Conservation (phyloP, 1,140 invertebrate genomes). For the Wasmannia auropunctata region DNA sequence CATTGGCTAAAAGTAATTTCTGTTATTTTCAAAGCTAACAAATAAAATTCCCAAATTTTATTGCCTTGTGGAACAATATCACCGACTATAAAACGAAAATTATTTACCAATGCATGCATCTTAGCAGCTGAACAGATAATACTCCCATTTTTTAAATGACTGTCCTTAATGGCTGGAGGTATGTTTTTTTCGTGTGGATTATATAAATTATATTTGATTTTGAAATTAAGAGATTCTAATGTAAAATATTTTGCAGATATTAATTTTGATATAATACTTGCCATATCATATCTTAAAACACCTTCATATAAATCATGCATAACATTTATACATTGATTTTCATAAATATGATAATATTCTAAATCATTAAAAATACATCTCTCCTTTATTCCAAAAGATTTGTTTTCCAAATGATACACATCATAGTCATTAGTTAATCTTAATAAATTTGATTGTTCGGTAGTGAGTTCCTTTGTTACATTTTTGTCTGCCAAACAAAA, state of each 20-base stretch:
- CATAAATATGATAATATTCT: too few species aligned
- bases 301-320: constrained; percentile 9
- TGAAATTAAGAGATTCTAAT: not conserved
- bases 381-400: too few species aligned
- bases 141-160: not conserved
- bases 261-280: constrained; percentile 23
- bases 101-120: not conserved
- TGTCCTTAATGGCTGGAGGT: not conserved
- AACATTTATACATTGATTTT: not conserved
- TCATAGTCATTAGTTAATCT: not conserved
- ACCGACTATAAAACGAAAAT: constrained; percentile 8
- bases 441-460: constrained; percentile 1
- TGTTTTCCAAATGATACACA: not conserved
- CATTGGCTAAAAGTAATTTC: not conserved
- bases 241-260: too few species aligned
- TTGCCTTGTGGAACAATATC: not conserved
- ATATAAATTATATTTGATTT: constrained; percentile 22
- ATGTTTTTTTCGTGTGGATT: not conserved
- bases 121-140: constrained; percentile 19
- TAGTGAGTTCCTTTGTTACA: not conserved
- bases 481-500: not conserved
- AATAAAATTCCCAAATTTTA: constrained; percentile 11
- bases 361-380: too few species aligned
- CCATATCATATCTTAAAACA: constrained; percentile 14
- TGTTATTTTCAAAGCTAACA: constrained; percentile 25